Base-by-base conservation (phyloP, 2,888 invertebrate species). In the Xestia xanthographa region DNA sequence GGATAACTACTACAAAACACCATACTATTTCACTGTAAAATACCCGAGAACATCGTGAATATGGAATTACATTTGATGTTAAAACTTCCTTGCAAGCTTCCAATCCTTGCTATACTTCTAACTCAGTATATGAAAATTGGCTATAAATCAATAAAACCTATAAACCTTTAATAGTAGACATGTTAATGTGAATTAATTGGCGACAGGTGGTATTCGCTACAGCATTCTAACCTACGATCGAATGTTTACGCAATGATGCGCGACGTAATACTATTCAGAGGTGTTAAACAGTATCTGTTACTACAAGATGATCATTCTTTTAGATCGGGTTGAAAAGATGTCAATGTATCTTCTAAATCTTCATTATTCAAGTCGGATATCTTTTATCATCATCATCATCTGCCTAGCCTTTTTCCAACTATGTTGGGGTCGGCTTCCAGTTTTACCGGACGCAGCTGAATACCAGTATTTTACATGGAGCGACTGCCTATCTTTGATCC, bases 81-180 rank as follows among this genome's bases (percentile, higher is more conserved):
- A n/a, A 1, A 38, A 43, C n/a, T 68, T 69, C 69, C 6, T 20
- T 20, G 12, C 20, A 56, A 53, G 56, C 9, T 34, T 29, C 38
- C 12, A 41, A 53, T 12, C 14, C 38, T 4, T 22, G 41, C 9
- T 69, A 56, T 69, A 56, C 12, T n/a, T 12, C 29, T 43, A 29
- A 43, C 20, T 5, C 12, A 72, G 20, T 43, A n/a, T n/a, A n/a
- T 3, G n/a, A 20, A 5, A 38, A 53, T 53, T n/a, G 2, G 5
- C 5, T n/a, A 9, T 22, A 26, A 73, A 63, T 73, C 53, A 63
- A 72, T 75, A 75, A 4, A 43, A 43, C 17, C 26, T 3, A 45
- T 73, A 20, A 69, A 45, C 4, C 34, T 56, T 45, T 34, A 26
- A 41, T 34, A 43, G 11, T n/a, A 20, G 1, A 43, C 3, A 26